Base-by-base conservation (phyloP, 2,888 invertebrate genomes). In the Amblyjoppa proteus region DNA sequence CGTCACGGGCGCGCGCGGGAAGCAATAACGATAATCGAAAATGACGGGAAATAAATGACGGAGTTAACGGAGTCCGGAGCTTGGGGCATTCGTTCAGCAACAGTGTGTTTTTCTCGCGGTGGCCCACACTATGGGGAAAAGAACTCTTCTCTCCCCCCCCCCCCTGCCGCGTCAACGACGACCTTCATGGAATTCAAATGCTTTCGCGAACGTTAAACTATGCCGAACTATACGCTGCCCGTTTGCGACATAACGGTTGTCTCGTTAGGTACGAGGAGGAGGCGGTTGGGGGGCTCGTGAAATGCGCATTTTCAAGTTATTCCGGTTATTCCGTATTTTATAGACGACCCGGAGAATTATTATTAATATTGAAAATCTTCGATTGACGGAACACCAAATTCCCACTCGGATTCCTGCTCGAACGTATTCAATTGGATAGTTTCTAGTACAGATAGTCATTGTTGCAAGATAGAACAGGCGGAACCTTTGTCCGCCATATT, bases 121-220 rank as follows among this genome's bases (percentile, higher is more conserved):
- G 38, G 31, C 56, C 41, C 25, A 66, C 49, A 13, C 28, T 13
- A 31, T 13, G 31, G 31, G 3, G 16, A 7, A 41, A 41, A 9
- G 34, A 51, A 66, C 20, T 41, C 34, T 25, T 69, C 53, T 6
- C 45, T 58, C 68, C 34, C 34, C 45, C 58, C 53, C 34, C 31
- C 68, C 53, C 49, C 51, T 38, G 16, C n/a, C 64, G 16, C 6
- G 6, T 16, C 64, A 2, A 16, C 64, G 45, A 31, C 70, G 71
- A 80, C 79, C 71, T 80, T 64, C 25, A 38, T 28, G 79, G 71
- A 73, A 80, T 73, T 80, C 64, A 71, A 80, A 80, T 71, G 71
- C 64, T 81, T 58, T 73, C 56, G 74, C 53, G 53, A 81, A 81
- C 81, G 68, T 38, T 20, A 53, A 56, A 66, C 64, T 49, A 76